Evolutionary conservation across 2,797 vertebrate species (phyloP).

Genomic region (Platalea minor): DNA sequence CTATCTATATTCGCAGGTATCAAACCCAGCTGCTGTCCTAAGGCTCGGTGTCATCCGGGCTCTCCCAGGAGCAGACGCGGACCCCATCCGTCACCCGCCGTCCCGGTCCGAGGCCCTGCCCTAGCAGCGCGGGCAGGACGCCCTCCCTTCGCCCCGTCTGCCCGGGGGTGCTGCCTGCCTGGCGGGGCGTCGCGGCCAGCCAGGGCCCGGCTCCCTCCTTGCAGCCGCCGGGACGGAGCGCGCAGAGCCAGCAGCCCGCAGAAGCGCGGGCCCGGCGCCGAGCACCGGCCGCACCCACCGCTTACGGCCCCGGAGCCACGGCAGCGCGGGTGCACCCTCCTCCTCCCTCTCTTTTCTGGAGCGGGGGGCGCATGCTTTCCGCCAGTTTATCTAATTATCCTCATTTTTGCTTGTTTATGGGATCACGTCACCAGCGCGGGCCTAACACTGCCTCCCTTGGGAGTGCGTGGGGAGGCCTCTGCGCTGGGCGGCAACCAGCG

Average conservation of each 20-base stretch:
- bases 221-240: too few relatives aligned
- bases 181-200: too few relatives aligned
- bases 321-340: too few relatives aligned
- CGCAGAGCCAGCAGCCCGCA: too few relatives aligned
- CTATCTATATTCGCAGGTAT: too few relatives aligned
- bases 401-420: fast-evolving
- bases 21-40: background rate
- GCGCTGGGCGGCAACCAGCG: background rate
- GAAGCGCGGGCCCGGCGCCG: too few relatives aligned
- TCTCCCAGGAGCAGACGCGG: background rate
- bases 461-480: background rate
- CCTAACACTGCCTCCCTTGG: too few relatives aligned
- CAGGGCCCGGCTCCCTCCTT: too few relatives aligned
- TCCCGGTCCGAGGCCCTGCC: background rate
- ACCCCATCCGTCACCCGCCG: background rate
- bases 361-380: background rate
- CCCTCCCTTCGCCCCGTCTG: background rate
- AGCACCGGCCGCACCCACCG: too few relatives aligned
- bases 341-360: too few relatives aligned
- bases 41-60: background rate
- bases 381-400: background rate
- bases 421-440: fast-evolving
- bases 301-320: too few relatives aligned
- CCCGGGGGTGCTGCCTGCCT: background rate
- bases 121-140: background rate